Conservation (phyloP, 1,140 invertebrate genomes). For the Conus betulinus region DNA sequence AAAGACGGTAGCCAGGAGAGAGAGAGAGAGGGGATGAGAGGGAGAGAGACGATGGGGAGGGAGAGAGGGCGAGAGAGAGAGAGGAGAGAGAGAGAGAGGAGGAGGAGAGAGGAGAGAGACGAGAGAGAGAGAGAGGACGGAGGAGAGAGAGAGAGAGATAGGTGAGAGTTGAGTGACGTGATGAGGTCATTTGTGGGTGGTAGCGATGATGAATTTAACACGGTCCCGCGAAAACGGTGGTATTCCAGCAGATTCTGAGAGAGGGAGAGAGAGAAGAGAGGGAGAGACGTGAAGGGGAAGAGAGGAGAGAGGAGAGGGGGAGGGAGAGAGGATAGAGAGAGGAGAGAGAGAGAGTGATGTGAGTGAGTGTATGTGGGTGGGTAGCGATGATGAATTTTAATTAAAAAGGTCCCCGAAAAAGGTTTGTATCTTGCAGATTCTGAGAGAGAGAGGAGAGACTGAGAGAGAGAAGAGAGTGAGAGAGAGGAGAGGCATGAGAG, state of each 20-base stretch:
- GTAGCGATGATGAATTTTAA: too few relatives aligned
- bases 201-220: too few relatives aligned
- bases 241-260: neutral
- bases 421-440: neutral
- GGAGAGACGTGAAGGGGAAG: neutral
- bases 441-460: neutral
- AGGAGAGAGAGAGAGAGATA: too few relatives aligned
- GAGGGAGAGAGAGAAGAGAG: neutral
- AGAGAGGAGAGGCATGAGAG: neutral
- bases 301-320: neutral
- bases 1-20: too few relatives aligned
- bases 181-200: neutral
- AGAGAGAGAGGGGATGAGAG: too few relatives aligned
- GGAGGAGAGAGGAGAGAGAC: too few relatives aligned
- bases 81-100: too few relatives aligned
- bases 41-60: too few relatives aligned
- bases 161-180: too few relatives aligned
- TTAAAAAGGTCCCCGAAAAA: neutral
- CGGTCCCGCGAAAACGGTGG: neutral
- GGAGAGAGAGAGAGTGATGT: too few relatives aligned
- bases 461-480: neutral
- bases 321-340: neutral
- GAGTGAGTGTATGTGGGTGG: neutral
- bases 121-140: too few relatives aligned
- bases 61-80: too few relatives aligned